Evolutionary conservation across 2,113 vertebrate genomes (phyloP), one percentile per base, ranked within the genome.

Genomic region (Oreochromis spilurus): DNA sequence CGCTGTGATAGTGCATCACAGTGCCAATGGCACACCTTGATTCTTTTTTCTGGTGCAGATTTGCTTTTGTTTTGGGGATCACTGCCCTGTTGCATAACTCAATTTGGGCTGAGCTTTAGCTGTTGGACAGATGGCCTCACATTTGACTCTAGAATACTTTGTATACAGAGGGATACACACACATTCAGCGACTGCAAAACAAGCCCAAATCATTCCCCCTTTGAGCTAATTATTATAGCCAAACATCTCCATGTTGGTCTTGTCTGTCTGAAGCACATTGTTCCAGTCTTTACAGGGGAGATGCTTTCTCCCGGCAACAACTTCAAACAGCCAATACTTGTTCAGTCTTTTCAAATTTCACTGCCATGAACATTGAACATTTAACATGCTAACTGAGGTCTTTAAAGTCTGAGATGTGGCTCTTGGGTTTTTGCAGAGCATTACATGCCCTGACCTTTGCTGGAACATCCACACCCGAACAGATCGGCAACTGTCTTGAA

Each of bases 151-250:
- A 72, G 67, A 72, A 45, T 72, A 26, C 21, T 48, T 17, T 10
- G 67, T 72, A 45, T 72, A 48, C 40, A 72, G 40, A 72, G 65
- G 21, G 17, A 43, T 7, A 26, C 40, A 45, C 4, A 26, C 40
- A 45, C 4, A 0, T 14, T 72, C 12, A 7, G 16, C 2, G 9
- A 29, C 43, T 0, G 24, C 4, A 75, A 50, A 75, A 50, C 4
- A 12, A 50, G 43, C 43, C 16, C 40, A 12, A 75, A 29, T 75
- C 9, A 29, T 75, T 17, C 26, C 40, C 65, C 5, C 24, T 48
- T 19, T 7, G 43, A 29, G 43, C 4, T 48, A 48, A 48, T 48
- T 72, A 43, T 43, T 26, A 43, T 3, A 0, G 7, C 38, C 65
- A 43, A 70, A 70, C 65, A 43, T 70, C 62, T 67, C 36, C 36